Evolutionary conservation across 2,113 vertebrate genomes (phyloP).

Genomic region (Condylura cristata): DNA sequence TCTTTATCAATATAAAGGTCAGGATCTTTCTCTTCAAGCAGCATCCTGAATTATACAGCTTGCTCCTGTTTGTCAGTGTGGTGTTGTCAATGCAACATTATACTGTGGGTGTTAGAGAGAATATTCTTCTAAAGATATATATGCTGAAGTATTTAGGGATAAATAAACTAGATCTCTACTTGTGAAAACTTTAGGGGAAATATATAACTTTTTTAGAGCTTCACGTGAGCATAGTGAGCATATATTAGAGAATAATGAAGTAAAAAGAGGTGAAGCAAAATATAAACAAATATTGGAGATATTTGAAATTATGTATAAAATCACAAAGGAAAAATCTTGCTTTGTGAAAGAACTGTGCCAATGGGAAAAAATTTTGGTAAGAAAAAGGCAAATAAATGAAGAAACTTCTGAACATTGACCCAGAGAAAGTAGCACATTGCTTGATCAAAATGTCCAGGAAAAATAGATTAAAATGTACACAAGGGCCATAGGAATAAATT

Average conservation of each 20-base stretch:
- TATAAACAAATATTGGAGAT: background rate
- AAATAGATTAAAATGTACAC: background rate
- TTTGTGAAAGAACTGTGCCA: background rate
- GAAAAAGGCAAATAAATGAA: background rate
- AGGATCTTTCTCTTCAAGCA: too few relatives aligned
- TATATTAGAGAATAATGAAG: background rate
- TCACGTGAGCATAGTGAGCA: background rate
- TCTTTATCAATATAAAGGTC: too few relatives aligned
- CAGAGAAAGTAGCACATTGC: background rate
- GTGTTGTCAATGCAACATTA: too few relatives aligned
- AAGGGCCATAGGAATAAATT: background rate
- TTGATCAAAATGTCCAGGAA: slow-evolving; percentile 15
- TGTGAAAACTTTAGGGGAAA: background rate
- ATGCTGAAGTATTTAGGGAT: background rate
- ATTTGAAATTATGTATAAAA: background rate
- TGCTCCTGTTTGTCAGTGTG: too few relatives aligned
- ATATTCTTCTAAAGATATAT: too few relatives aligned
- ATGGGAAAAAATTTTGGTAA: slow-evolving; percentile 17
- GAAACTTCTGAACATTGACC: background rate
- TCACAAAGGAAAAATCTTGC: background rate
- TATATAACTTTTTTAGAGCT: background rate
- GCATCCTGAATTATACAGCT: too few relatives aligned
- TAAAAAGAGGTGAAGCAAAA: slow-evolving; percentile 3
- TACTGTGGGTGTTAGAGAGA: too few relatives aligned
- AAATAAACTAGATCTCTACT: background rate